phyloP scores from a whole-genome alignment of 2,797 vertebrate species.

The Apogon talboti region DNA sequence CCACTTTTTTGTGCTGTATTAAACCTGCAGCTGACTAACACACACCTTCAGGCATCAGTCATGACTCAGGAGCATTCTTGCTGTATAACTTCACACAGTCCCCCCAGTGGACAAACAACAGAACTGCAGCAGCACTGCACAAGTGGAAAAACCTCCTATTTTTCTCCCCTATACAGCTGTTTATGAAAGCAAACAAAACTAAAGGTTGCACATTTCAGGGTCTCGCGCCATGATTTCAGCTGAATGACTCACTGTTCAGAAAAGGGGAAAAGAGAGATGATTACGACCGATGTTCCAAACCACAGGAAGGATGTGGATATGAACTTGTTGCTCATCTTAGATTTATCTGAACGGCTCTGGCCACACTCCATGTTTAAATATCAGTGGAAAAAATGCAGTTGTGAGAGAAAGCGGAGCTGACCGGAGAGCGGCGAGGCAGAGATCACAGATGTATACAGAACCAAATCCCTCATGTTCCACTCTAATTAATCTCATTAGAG shows the following conservation, averaged over 20 bases:
- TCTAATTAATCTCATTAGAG: slow-evolving; percentile 75
- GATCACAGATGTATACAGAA: slow-evolving; percentile 36
- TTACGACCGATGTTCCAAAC: slow-evolving; percentile 42
- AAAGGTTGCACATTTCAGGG: slow-evolving; percentile 22
- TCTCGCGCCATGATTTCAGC: slow-evolving; percentile 33
- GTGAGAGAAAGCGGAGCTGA: slow-evolving; percentile 12
- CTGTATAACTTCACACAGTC: slow-evolving; percentile 48
- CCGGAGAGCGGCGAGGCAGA: slow-evolving; percentile 7
- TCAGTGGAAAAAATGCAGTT: slow-evolving; percentile 28
- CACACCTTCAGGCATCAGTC: slow-evolving; percentile 5
- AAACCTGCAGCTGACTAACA: too few species aligned
- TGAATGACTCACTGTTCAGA: slow-evolving; percentile 37
- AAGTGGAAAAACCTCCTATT: background rate
- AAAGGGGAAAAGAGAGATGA: slow-evolving; percentile 8
- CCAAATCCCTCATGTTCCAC: slow-evolving; percentile 59
- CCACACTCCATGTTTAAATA: slow-evolving; percentile 14
- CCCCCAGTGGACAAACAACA: slow-evolving; percentile 60
- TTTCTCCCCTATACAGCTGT: slow-evolving; percentile 15
- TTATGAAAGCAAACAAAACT: slow-evolving; percentile 38
- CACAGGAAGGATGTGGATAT: slow-evolving; percentile 63
- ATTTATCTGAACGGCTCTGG: slow-evolving; percentile 39
- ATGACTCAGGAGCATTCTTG: background rate
- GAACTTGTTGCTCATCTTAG: slow-evolving; percentile 43
- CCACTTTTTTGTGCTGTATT: too few species aligned
- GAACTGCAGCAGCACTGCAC: slow-evolving; percentile 28